Evolutionary conservation across 1,140 invertebrate genomes (phyloP), one percentile per base, ranked within the genome.

Genomic region (Drosophila eugracilis): DNA sequence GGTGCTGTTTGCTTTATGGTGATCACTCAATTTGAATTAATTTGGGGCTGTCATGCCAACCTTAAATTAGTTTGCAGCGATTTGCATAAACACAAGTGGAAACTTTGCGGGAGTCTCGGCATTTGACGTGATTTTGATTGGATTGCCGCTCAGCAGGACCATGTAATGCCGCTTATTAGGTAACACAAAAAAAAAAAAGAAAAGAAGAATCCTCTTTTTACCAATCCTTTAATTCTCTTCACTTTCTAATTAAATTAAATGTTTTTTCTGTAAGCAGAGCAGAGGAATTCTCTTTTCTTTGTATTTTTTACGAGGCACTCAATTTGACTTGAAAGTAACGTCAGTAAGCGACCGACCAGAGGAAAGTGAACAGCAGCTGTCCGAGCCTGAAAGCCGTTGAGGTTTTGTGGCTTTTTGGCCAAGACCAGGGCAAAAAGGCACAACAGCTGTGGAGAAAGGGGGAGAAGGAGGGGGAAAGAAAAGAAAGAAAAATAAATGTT

Each of bases 11-110:
- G 69, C 75, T 73, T 88, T 72, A 86, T 57, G 74, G 74, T 75
- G 83, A 86, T 86, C 83, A 86, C 62, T 86, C 84, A 88, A 88
- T 86, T 86, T 86, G 84, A 88, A 88, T 86, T 86, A 83, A 86
- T 86, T 86, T 83, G 84, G 60, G 78, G 75, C 83, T 88, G 83
- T 88, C 83, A 88, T 78, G 62, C 59, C 69, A 88, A 74, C 74
- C 57, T 75, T 75, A 88, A 83, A 86, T 86, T 86, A 78, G 78
- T 88, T 88, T 75, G 65, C 62, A 22, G 60, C 47, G 52, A 88
- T 86, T 86, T 88, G 83, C 83, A 86, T 86, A 88, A 78, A 67
- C 48, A 73, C 65, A 77, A 80, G 65, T 47, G 60, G 30, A 57
- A 69, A 66, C 72, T 79, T 60, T 65, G 36, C 57, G 32, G 58